These are phyloP conservation scores for Sebastes matsubarae DNA, from an alignment of 2,797 vertebrate species.

Conservation along the genomic window DNA sequence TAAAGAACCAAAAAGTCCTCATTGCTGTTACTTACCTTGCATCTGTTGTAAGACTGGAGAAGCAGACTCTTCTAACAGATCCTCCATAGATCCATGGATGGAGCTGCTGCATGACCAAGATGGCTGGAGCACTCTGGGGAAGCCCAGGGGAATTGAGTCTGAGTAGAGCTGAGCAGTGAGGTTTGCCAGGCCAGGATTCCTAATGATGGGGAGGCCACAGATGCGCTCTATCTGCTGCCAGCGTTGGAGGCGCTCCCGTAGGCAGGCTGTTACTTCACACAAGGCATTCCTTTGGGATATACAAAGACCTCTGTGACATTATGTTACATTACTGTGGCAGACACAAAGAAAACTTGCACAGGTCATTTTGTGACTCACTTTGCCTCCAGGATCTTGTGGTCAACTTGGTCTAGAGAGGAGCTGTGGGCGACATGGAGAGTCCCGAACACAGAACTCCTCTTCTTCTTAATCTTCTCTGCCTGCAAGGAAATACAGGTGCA, in stretches of 20 bases:
- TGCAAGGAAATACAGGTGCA: slow-evolving; percentile 52
- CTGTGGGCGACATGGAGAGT: slow-evolving; percentile 97
- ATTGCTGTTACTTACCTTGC: slow-evolving; percentile 58
- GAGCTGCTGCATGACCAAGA: slow-evolving; percentile 82
- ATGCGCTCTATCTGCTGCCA: slow-evolving; percentile 98
- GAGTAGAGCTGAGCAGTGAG: slow-evolving; percentile 94
- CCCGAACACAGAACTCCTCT: slow-evolving; percentile 94
- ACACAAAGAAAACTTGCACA: not conserved
- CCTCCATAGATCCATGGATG: slow-evolving; percentile 83
- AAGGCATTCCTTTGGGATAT: slow-evolving; percentile 87
- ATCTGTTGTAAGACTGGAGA: slow-evolving; percentile 90
- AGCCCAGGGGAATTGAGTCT: slow-evolving; percentile 88
- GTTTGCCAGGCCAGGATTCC: slow-evolving; percentile 91
- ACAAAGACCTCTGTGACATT: not conserved
- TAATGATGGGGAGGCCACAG: slow-evolving; percentile 93
- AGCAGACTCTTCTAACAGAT: slow-evolving; percentile 91
- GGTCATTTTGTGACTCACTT: slow-evolving; percentile 86
- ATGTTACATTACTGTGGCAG: not conserved
- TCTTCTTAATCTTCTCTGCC: slow-evolving; percentile 99
- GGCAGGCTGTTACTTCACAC: slow-evolving; percentile 93
- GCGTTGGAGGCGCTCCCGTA: slow-evolving; percentile 94
- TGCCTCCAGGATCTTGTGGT: slow-evolving; percentile 97
- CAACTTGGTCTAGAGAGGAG: slow-evolving; percentile 96
- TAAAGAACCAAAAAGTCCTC: not conserved
- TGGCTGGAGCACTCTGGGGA: slow-evolving; percentile 87